Conservation (phyloP, 2,113 vertebrate genomes). For the Diadophis punctatus region DNA sequence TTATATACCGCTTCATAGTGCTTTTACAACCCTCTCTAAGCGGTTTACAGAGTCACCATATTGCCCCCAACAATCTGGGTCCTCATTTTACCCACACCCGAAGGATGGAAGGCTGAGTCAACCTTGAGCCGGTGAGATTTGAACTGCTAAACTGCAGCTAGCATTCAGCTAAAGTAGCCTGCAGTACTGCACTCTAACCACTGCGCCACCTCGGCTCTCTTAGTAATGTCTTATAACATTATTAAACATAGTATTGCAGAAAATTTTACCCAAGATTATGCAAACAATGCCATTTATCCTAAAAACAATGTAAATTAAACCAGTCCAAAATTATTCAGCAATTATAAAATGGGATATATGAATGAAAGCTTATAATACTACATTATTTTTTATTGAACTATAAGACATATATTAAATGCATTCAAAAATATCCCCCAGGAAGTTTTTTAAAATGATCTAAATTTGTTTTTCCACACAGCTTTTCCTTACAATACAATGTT, state of each 20-base stretch:
- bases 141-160: no score
- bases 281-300: neutral
- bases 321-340: neutral
- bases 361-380: neutral
- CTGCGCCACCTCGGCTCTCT: no score
- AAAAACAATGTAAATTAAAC: neutral
- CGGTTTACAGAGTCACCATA: no score
- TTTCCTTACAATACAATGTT: slow-evolving; percentile 6
- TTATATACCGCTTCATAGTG: no score
- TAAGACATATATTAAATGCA: neutral
- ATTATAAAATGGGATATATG: neutral
- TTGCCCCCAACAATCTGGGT: no score
- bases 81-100: no score
- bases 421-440: neutral
- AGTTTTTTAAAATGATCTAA: neutral
- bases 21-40: no score
- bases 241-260: neutral
- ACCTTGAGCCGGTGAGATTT: no score
- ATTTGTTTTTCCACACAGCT: neutral
- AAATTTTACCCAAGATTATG: neutral
- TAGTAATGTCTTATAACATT: no score
- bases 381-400: neutral
- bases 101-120: no score
- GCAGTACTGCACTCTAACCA: no score
- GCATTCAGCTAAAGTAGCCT: no score